A percentile compares a stretch with the other conserved stretches of the same genome.
phyloP scores from a whole-genome alignment of 2,113 vertebrate species.

The Hippopotamus amphibius region DNA sequence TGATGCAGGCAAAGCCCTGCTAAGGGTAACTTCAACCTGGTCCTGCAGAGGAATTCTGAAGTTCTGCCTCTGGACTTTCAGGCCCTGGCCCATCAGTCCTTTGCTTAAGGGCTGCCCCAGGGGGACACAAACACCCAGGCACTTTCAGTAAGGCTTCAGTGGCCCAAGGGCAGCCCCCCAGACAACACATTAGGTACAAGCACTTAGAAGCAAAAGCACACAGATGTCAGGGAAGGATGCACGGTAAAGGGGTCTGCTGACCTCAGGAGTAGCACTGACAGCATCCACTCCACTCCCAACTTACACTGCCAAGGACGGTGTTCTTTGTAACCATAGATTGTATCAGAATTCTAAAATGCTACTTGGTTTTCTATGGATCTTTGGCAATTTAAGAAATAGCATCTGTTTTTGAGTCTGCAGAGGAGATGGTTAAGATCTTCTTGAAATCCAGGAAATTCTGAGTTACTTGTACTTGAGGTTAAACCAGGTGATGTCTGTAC shows the following conservation, averaged over 20 bases:
- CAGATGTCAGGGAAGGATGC: background rate
- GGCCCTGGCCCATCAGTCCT: background rate
- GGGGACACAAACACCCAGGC: background rate
- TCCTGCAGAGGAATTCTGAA: background rate
- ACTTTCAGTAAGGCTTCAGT: background rate
- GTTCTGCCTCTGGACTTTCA: background rate
- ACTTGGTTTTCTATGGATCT: background rate
- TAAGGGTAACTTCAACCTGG: background rate
- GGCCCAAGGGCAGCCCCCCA: background rate
- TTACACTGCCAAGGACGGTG: background rate
- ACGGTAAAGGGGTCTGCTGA: background rate
- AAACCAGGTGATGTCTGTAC: background rate
- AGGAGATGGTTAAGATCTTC: background rate
- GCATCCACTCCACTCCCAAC: fast-evolving
- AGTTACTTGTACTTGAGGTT: background rate
- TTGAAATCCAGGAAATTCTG: background rate
- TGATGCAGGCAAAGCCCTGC: background rate
- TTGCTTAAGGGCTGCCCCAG: background rate
- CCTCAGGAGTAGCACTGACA: background rate
- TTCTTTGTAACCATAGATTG: background rate
- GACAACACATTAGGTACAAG: background rate
- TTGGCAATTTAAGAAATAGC: background rate
- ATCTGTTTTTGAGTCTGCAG: background rate
- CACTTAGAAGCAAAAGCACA: background rate
- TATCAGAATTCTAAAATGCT: background rate